Evolutionary conservation across 2,113 vertebrate species (phyloP).

Genomic region (Hemichromis elongatus): DNA sequence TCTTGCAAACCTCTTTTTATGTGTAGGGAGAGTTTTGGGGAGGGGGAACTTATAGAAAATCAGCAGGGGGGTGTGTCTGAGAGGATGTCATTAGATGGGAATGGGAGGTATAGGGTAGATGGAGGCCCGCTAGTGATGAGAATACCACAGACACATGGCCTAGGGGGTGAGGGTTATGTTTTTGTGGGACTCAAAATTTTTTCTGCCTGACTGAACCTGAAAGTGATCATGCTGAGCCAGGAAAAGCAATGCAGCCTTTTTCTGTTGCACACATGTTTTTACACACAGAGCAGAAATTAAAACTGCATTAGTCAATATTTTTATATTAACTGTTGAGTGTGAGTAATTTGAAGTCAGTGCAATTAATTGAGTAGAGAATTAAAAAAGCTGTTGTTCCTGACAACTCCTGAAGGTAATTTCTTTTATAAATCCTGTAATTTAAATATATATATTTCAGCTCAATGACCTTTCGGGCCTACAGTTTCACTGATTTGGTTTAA

Average conservation of each 20-base stretch:
- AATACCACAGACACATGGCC: slow-evolving; percentile 1
- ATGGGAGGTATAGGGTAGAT: neutral
- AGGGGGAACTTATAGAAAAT: slow-evolving; percentile 22
- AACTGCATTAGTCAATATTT: neutral
- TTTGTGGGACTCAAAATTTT: slow-evolving; percentile 33
- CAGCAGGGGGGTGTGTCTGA: neutral
- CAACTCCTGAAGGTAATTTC: neutral
- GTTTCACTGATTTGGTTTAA: neutral
- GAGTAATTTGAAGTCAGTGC: neutral
- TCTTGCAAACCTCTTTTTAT: slow-evolving; percentile 1
- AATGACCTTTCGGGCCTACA: neutral
- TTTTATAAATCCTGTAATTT: neutral
- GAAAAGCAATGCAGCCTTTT: neutral
- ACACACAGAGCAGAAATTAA: neutral
- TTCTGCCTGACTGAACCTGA: slow-evolving; percentile 42
- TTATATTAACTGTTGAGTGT: neutral
- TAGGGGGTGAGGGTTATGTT: slow-evolving; percentile 7
- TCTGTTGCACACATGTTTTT: neutral
- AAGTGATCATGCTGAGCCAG: slow-evolving; percentile 22
- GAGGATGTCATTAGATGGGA: slow-evolving; percentile 7
- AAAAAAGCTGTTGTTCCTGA: neutral
- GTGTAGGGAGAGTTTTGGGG: neutral
- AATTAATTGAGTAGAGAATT: neutral
- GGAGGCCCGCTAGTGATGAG: neutral
- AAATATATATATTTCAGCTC: neutral